phyloP scores from a whole-genome alignment of 1,140 invertebrate genomes.

The Macrobrachium rosenbergii region DNA sequence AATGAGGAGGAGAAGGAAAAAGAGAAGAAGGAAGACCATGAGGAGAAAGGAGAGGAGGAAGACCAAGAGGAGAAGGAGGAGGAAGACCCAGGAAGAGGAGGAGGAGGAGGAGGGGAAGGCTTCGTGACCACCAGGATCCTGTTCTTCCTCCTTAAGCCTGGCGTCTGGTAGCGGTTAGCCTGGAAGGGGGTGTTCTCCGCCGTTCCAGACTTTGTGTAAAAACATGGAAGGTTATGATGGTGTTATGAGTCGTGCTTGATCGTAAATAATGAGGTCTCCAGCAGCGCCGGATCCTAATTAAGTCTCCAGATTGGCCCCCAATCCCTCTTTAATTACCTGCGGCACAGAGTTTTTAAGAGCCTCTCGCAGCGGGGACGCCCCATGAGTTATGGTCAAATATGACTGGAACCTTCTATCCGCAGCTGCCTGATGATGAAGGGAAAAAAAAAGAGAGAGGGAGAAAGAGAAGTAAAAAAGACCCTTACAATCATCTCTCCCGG shows the following conservation, averaged over 20 bases:
- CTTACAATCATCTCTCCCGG: too few species aligned
- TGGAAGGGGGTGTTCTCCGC: neutral
- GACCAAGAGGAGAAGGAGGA: too few species aligned
- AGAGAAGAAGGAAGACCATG: too few species aligned
- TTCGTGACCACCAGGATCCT: neutral
- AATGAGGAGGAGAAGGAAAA: too few species aligned
- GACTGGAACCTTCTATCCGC: constrained; percentile 9
- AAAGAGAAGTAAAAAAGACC: too few species aligned
- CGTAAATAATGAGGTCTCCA: constrained; percentile 46
- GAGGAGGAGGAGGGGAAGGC: too few species aligned
- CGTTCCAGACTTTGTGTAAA: constrained; percentile 1
- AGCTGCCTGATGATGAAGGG: neutral
- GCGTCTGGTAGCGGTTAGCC: neutral
- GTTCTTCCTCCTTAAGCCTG: neutral
- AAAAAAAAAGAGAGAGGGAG: neutral
- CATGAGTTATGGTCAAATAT: constrained; percentile 43
- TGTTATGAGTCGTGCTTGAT: constrained; percentile 46
- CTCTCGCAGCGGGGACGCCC: constrained; percentile 44
- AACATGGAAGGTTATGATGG: constrained; percentile 40
- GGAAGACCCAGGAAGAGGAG: too few species aligned
- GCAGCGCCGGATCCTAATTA: constrained; percentile 51
- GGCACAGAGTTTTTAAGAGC: constrained; percentile 47
- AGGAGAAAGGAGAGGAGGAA: too few species aligned
- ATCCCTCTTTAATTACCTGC: constrained; percentile 57
- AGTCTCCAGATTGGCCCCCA: constrained; percentile 53